Evolutionary conservation across 2,888 invertebrate species (phyloP).

Genomic region (Drosophila barbarae): DNA sequence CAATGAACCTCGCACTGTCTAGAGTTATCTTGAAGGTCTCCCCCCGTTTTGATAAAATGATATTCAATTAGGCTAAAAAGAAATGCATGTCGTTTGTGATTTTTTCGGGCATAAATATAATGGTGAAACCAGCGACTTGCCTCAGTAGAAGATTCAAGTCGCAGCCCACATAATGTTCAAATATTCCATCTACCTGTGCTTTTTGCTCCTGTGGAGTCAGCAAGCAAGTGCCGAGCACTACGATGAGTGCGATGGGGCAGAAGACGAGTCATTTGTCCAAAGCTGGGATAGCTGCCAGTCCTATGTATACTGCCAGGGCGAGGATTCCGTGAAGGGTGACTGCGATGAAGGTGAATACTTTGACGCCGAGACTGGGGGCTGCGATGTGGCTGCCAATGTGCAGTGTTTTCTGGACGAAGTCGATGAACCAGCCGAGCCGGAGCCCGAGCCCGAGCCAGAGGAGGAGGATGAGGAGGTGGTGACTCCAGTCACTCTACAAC

Average conservation of each 20-base stretch:
- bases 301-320: constrained; percentile 76
- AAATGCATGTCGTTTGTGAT: constrained; percentile 50
- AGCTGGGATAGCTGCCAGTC: constrained; percentile 66
- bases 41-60: constrained; percentile 44
- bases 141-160: constrained; percentile 49
- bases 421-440: constrained; percentile 45
- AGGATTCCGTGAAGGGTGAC: constrained; percentile 64
- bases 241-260: constrained; percentile 64
- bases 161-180: constrained; percentile 46
- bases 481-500: constrained; percentile 11
- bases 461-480: constrained; percentile 13
- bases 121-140: constrained; percentile 8
- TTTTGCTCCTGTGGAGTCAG: constrained; percentile 9
- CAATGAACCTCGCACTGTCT: constrained; percentile 21
- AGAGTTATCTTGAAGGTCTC: constrained; percentile 39
- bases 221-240: constrained; percentile 47
- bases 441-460: constrained; percentile 18
- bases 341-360: constrained; percentile 73
- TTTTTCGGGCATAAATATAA: constrained; percentile 49
- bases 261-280: constrained; percentile 60
- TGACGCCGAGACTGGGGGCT: constrained; percentile 60
- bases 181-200: constrained; percentile 26
- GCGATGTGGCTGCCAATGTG: constrained; percentile 68
- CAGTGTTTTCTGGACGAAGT: constrained; percentile 64
- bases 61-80: constrained; percentile 63